Base-by-base conservation (phyloP, 2,113 vertebrate species). In the Bujurquina vittata region DNA sequence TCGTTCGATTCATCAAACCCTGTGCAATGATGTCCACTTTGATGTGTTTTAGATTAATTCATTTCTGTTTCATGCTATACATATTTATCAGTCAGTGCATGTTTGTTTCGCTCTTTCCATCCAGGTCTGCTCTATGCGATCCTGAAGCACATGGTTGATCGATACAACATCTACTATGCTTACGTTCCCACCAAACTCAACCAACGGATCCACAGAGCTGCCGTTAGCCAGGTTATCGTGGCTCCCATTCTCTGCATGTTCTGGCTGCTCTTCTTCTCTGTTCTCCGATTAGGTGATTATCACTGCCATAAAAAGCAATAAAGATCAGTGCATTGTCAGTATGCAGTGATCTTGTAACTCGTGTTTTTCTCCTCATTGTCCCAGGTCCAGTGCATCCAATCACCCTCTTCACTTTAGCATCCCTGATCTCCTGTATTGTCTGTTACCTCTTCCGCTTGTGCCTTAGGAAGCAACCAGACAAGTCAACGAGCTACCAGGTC, bases 161-260 rank as follows among this genome's bases (percentile, higher is more conserved):
- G 98, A 18, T 99, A 99, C 81, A 99, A 99, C 89, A 98, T 99
- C 89, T 99, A 99, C 94, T 99, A 99, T 1, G 97, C 98, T 78
- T 99, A 97, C 5, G 94, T 97, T 4, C 98, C 98, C 87, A 98
- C 97, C 90, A 99, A 97, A 67, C 96, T 99, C 84, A 99, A 94
- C 87, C 97, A 97, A 88, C 95, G 95, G 75, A 97, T 99, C 91
- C 98, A 99, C 29, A 80, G 94, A 0, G 97, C 98, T 0, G 98
- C 97, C 3, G 93, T 98, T 91, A 96, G 94, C 91, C 98, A 99
- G 91, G 97, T 99, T 15, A 92, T 97, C 52, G 94, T 97, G 20
- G 98, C 98, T 0, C 98, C 98, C 2, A 95, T 98, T 88, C 95
- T 99, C 93, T 96, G 97, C 91, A 96, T 98, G 86, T 97, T 99